Evolutionary conservation across 2,888 invertebrate genomes (phyloP), one percentile per base, ranked within the genome.

Genomic region (Hirudinaria manillensis): DNA sequence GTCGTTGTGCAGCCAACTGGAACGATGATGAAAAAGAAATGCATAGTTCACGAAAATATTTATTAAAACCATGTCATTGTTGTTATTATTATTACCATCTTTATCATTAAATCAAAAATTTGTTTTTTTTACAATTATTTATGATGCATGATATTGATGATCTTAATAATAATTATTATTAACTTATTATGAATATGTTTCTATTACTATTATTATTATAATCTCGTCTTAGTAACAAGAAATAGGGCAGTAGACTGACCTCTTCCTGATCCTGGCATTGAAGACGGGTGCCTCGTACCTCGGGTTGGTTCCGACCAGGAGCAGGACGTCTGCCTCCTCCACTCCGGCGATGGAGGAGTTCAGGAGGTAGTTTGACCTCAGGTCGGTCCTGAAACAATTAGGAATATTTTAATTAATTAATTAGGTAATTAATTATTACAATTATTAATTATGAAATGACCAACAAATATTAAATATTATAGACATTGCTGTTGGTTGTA

Each of bases 251-350:
- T n/a, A n/a, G n/a, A n/a, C n/a, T n/a, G 7, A 85, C 77, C 92
- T 90, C 86, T 99, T 99, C 77, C 99, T 90, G 79, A 99, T 90
- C 81, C 99, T 90, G 0, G 98, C 92, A 86, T 99, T 99, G 77
- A 99, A 88, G 45, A 99, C 87, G 0, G 99, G 97, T 61, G 99
- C 98, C 87, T 99, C 99, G 85, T 92, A 94, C 73, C 99, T 90
- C 0, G 96, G 93, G 88, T 99, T 99, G 0, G 96, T 95, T 75
- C 99, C 99, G 81, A 99, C 90, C 73, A 99, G 87, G 0, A 99
- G 87, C 29, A 99, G 89, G 76, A 92, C 89, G 86, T 99, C 99
- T 0, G 97, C 92, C 77, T 96, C 92, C 86, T 99, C 99, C 38
- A 97, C 89, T 68, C 91, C 91, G 67, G 91, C 90, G 81, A 99